Base-by-base conservation (phyloP, 1,140 invertebrate genomes). In the Caenorhabditis latens region DNA sequence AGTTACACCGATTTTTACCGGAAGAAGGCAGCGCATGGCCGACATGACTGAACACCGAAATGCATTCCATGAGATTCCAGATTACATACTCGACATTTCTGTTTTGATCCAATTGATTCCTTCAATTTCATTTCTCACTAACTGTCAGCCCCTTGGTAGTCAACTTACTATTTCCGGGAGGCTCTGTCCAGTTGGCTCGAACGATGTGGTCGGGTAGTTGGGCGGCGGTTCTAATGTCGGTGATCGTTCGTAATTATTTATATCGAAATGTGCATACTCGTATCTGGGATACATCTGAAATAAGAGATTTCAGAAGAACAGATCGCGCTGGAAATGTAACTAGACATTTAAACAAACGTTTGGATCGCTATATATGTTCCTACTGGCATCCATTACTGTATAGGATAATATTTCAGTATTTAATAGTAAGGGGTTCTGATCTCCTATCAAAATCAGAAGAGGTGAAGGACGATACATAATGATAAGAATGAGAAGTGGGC, bases 231-330 rank as follows among this genome's bases (percentile, higher is more conserved):
- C 46, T 8, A 79, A 50, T 7, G n/a, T 21, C 5, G 71, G 46
- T 19, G 46, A 50, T 19, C 21, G 19, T 19, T 79, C 46, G 46
- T 21, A 79, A 50, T 16, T 79, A 13, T 46, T n/a, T 32, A 79
- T 79, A 50, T 79, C 71, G 21, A 79, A n/a, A 14, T 50, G n/a
- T 3, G 40, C 46, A 79, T 79, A 79, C 46, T 79, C 71, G 71
- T 79, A 79, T 19, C 71, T 46, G 4, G 71, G 71, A 79, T 79
- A 79, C 71, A 79, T 79, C 71, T 79, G 71, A 79, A 79, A 79
- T 9, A 13, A 32, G 8, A 63, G 7, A 32, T 2, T 32, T 32
- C 24, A 19, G 21, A 63, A 63, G 8, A 63, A 4, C 9, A 21
- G 61, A 2, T 13, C 21, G 19, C 0, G 57, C 3, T 63, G 21